Evolutionary conservation across 92 coral and sea anemone species (phyloP).

Genomic region (Desmophyllum pertusum): DNA sequence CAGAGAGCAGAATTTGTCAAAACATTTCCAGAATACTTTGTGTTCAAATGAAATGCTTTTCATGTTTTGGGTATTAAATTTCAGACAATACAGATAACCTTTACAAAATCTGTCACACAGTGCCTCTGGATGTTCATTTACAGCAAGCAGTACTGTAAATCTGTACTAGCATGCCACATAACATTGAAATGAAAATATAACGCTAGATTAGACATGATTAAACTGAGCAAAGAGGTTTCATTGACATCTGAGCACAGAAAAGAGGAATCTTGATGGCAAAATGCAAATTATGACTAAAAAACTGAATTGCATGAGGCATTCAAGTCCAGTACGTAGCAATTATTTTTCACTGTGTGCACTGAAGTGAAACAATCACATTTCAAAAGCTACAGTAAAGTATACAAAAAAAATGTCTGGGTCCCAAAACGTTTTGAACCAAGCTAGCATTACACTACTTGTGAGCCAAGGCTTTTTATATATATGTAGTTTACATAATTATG

Average conservation of each 20-base stretch:
- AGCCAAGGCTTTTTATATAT: not conserved
- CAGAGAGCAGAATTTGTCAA: not conserved
- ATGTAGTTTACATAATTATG: slow-evolving; percentile 33
- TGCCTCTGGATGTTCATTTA: slow-evolving; percentile 15
- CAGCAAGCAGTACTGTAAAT: not conserved
- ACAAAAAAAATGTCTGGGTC: not conserved
- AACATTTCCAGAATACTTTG: not conserved
- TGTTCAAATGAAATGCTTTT: slow-evolving; percentile 11
- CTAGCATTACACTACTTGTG: not conserved
- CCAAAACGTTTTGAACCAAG: not conserved
- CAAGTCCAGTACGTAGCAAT: no score
- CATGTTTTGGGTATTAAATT: slow-evolving; percentile 46
- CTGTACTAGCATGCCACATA: not conserved
- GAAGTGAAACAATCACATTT: not conserved
- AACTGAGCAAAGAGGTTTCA: not conserved
- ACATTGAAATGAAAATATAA: not conserved
- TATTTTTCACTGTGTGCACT: not conserved
- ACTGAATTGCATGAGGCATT: no score
- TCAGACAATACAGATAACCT: slow-evolving; percentile 36
- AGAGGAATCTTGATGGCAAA: not conserved
- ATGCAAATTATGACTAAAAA: slow-evolving; percentile 40
- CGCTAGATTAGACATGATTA: not conserved
- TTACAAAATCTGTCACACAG: slow-evolving; percentile 2
- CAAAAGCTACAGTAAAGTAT: not conserved
- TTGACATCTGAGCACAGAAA: not conserved